Conservation (phyloP, 2,113 vertebrate species). For the Alligator mississippiensis region DNA sequence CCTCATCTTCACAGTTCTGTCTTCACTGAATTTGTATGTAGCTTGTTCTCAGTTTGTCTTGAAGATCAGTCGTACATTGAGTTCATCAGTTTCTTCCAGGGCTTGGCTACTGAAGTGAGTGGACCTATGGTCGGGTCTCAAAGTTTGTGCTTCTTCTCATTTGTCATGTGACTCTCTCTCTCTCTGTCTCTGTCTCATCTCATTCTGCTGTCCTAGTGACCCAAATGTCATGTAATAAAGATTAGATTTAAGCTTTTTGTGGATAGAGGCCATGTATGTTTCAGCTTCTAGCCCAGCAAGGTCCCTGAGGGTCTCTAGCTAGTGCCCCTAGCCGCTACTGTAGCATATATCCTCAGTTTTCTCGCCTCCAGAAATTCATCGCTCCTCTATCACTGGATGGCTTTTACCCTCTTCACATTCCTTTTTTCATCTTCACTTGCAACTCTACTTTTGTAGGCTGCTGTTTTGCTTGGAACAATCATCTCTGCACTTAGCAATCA, state of each 20-base stretch:
- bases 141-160: neutral
- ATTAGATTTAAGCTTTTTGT: neutral
- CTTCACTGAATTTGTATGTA: neutral
- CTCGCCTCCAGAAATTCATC: neutral
- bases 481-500: neutral
- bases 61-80: neutral
- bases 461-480: neutral
- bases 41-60: neutral
- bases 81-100: neutral
- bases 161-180: neutral
- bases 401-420: neutral
- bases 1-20: neutral
- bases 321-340: neutral
- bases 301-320: neutral
- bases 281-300: neutral
- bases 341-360: too few relatives aligned
- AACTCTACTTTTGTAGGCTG: neutral
- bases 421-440: neutral
- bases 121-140: neutral
- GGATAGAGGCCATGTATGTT: neutral
- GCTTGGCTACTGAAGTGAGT: neutral
- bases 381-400: neutral
- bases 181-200: neutral
- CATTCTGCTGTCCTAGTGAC: neutral
- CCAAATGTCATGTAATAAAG: neutral